Evolutionary conservation across 2,113 vertebrate genomes (phyloP).

Genomic region (Bombycilla garrulus): DNA sequence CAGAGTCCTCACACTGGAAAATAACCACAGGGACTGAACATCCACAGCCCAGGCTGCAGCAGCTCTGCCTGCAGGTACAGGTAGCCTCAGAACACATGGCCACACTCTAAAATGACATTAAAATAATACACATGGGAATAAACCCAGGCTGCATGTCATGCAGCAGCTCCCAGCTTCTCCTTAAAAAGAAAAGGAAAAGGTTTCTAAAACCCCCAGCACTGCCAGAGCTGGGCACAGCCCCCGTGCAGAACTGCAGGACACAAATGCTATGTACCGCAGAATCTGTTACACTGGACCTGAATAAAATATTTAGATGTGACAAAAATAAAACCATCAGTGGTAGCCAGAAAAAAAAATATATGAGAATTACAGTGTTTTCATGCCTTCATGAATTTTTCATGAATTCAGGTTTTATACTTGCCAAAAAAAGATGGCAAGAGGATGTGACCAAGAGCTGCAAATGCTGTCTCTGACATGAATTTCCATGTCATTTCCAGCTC

Average conservation of each 20-base stretch:
- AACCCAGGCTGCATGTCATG: accelerated
- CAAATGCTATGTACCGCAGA: not conserved
- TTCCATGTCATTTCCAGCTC: not conserved
- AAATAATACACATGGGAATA: no score
- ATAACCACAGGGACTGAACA: not conserved
- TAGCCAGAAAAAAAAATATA: not conserved
- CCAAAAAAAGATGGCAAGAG: not conserved
- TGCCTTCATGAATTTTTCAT: no score
- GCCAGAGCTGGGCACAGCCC: not conserved
- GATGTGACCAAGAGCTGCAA: not conserved
- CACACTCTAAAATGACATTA: no score
- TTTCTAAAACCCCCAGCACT: not conserved
- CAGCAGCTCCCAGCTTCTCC: not conserved
- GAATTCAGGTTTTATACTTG: not conserved
- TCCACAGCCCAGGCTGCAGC: not conserved
- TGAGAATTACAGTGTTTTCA: not conserved
- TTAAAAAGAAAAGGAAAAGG: not conserved
- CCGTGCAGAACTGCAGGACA: not conserved
- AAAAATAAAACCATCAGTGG: not conserved
- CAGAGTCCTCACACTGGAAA: not conserved
- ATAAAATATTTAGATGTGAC: not conserved
- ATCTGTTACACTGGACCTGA: not conserved
- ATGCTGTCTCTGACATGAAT: accelerated
- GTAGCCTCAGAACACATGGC: accelerated
- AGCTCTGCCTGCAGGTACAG: not conserved